phyloP scores from a whole-genome alignment of 2,888 invertebrate species.

The Parthenolecanium corni region DNA sequence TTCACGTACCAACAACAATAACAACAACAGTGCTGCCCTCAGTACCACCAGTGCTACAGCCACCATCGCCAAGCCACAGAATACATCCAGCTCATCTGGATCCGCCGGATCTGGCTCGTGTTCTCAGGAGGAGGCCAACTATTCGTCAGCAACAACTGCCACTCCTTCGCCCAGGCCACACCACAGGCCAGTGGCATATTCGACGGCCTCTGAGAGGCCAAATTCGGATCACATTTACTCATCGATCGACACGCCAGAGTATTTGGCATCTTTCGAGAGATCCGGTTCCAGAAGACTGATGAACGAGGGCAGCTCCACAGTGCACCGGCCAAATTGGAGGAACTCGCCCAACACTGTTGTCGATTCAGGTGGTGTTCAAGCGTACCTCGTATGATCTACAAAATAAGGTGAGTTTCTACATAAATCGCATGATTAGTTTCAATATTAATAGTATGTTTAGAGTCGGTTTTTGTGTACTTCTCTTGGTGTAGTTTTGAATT shows the following conservation, averaged over 20 bases:
- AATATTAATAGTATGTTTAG: background rate
- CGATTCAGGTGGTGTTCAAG: constrained; percentile 46
- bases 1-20: constrained; percentile 6
- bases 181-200: constrained; percentile 36
- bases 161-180: constrained; percentile 45
- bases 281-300: constrained; percentile 32
- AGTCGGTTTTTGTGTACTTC: too few relatives aligned
- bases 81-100: constrained; percentile 22
- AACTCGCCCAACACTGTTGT: constrained; percentile 41
- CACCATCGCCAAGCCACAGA: constrained; percentile 1
- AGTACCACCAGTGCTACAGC: too few relatives aligned
- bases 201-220: constrained; percentile 49
- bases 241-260: constrained; percentile 72
- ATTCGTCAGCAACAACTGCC: constrained; percentile 53
- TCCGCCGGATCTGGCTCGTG: constrained; percentile 33
- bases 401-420: constrained; percentile 5
- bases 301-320: constrained; percentile 6
- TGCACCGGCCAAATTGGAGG: constrained; percentile 33
- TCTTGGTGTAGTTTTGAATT: too few relatives aligned
- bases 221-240: constrained; percentile 82
- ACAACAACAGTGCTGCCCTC: too few relatives aligned
- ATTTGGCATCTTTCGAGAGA: constrained; percentile 63
- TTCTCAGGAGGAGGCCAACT: constrained; percentile 47
- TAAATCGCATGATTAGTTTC: background rate
- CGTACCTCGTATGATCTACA: constrained; percentile 52